These are phyloP conservation scores for Peromyscus polionotus DNA, from an alignment of 2,113 vertebrate species.

Conservation along the genomic window DNA sequence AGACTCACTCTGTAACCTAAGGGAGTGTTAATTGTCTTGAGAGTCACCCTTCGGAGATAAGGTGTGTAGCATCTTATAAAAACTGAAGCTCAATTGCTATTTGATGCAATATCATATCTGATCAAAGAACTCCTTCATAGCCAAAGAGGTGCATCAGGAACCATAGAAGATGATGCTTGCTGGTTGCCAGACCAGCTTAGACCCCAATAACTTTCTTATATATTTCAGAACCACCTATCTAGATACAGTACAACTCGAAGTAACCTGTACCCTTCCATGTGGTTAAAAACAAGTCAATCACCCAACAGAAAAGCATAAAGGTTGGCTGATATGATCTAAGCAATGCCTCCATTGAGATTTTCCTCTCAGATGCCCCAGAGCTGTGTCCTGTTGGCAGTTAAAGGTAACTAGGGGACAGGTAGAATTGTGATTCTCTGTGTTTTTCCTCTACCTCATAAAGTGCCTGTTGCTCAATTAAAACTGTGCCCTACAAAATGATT, in stretches of 20 bases:
- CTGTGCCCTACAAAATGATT: background rate
- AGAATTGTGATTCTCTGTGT: background rate
- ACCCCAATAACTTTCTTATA: background rate
- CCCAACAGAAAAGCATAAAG: background rate
- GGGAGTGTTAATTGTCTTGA: background rate
- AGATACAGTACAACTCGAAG: background rate
- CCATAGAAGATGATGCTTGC: background rate
- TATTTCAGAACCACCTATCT: background rate
- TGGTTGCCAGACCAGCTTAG: background rate
- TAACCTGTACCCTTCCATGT: background rate
- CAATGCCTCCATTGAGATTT: background rate
- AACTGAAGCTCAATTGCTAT: background rate
- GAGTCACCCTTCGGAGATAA: background rate
- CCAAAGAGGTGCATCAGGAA: background rate
- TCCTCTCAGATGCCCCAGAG: background rate
- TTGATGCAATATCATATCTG: background rate
- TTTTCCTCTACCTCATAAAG: background rate
- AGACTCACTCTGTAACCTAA: background rate
- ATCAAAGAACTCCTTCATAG: background rate
- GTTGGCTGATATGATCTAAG: background rate
- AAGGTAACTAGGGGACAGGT: background rate
- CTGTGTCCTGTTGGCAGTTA: background rate
- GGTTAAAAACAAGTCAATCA: background rate
- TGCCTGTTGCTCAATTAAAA: background rate
- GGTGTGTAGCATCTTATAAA: background rate